Evolutionary conservation across 2,888 invertebrate genomes (phyloP).

Genomic region (Odontomyia ornata): DNA sequence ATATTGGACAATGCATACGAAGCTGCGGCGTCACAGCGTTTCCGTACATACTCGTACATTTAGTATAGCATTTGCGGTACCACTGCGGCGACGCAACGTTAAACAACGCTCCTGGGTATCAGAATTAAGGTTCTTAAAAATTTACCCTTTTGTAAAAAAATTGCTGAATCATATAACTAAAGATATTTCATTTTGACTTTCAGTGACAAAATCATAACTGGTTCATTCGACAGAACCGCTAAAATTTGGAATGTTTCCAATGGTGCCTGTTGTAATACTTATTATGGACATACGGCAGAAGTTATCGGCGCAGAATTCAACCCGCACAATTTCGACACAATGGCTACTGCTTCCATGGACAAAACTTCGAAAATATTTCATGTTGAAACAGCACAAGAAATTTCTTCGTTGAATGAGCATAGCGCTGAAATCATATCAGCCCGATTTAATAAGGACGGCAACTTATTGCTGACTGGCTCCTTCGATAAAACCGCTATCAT

Average conservation of each 20-base stretch:
- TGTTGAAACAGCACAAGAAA: conserved; percentile 71
- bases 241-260: conserved; percentile 76
- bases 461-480: conserved; percentile 78
- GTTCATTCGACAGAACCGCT: conserved; percentile 83
- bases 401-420: conserved; percentile 73
- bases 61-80: no score
- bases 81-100: no score
- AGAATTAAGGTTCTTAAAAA: no score
- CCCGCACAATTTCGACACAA: conserved; percentile 68
- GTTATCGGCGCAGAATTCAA: conserved; percentile 77
- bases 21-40: no score
- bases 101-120: no score
- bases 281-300: conserved; percentile 80
- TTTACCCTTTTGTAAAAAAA: no score
- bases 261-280: conserved; percentile 73
- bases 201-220: conserved; percentile 78
- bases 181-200: no score
- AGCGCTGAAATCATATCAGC: conserved; percentile 79
- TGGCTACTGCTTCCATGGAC: conserved; percentile 83
- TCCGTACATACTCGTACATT: no score
- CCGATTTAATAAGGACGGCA: conserved; percentile 75
- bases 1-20: no score
- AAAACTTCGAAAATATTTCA: conserved; percentile 77
- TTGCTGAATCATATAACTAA: no score
- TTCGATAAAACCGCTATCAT: conserved; percentile 80